Evolutionary conservation across 2,113 vertebrate genomes (phyloP), one percentile per base, ranked within the genome.

Genomic region (Cyanoliseus patagonus): DNA sequence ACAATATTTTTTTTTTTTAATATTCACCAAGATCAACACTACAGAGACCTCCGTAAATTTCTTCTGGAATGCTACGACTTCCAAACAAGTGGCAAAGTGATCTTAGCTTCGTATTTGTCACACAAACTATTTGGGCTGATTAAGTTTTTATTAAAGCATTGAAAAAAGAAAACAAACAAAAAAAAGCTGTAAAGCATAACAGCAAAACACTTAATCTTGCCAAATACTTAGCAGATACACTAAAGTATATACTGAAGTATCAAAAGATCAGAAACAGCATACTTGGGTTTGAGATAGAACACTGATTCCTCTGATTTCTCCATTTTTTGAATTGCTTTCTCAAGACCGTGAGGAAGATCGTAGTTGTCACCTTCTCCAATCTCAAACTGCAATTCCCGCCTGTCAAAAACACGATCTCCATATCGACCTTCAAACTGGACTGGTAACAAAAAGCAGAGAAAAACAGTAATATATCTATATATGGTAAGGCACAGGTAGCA

Each of bases 311-410:
- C 99, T 1, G 97, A 99, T 87, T 99, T 98, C 93, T 99, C 99
- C 99, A 99, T 99, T 91, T 98, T 98, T 83, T 98, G 99, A 78
- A 99, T 98, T 19, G 98, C 98, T 89, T 98, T 99, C 97, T 99
- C 99, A 94, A 99, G 97, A 27, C 99, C 99, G 27, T 88, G 83
- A 35, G 99, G 99, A 69, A 99, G 97, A 81, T 98, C 98, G 3
- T 98, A 97, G 94, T 91, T 98, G 30, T 99, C 99, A 27, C 98
- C 99, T 86, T 99, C 99, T 17, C 99, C 99, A 0, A 99, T 94
- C 95, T 99, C 99, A 98, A 99, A 99, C 91, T 95, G 98, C 83
- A 99, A 53, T n/a, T 99, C 99, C 76, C 99, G 97, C 80, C 96
- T 97, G 68, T 99, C 99, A 92, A 99, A 99, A 11, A 99, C 95